These are phyloP conservation scores for Blomia tropicalis DNA, from an alignment of 2,888 invertebrate genomes.

Conservation along the genomic window DNA sequence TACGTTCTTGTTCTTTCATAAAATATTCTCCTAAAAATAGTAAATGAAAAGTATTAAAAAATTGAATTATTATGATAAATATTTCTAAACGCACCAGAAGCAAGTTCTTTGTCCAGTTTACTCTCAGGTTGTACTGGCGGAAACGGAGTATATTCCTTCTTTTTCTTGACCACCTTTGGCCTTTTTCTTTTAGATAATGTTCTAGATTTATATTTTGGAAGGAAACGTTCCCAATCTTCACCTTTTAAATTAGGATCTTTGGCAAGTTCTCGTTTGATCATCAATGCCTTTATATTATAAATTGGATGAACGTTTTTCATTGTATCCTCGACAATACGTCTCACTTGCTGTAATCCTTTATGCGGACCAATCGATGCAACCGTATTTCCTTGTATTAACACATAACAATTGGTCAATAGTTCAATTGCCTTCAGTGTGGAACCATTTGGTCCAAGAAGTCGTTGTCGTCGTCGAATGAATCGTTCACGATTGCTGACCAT, in stretches of 20 bases:
- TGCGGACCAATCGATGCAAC: conserved; percentile 92
- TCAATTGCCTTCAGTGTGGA: conserved; percentile 52
- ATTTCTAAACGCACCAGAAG: conserved; percentile 47
- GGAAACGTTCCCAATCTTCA: conserved; percentile 89
- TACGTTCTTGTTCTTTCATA: conserved; percentile 48
- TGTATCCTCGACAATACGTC: conserved; percentile 81
- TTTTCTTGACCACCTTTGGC: conserved; percentile 53
- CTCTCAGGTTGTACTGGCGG: conserved; percentile 83
- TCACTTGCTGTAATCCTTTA: conserved; percentile 50
- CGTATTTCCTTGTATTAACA: conserved; percentile 90
- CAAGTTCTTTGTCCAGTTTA: conserved; percentile 80
- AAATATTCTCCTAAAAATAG: conserved; percentile 55
- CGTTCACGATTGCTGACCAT: conserved; percentile 77
- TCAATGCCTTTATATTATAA: conserved; percentile 79
- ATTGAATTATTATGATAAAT: not conserved
- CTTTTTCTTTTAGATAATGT: conserved; percentile 74
- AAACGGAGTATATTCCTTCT: conserved; percentile 91
- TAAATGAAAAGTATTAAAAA: not conserved
- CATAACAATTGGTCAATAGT: conserved; percentile 83
- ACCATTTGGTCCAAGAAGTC: conserved; percentile 79
- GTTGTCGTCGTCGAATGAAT: conserved; percentile 80
- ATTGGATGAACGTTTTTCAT: conserved; percentile 99
- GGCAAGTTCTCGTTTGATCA: conserved; percentile 88
- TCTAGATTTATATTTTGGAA: conserved; percentile 80
- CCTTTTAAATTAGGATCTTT: conserved; percentile 78